Conservation (phyloP, 1,140 invertebrate species). For the roundworm (Caenorhabditis elegans) region WBcel235 BX284606.5:14634001-14634500, state of each 20-base stretch:
- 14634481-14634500: slow-evolving; percentile 64
- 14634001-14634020: slow-evolving; percentile 11
- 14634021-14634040: slow-evolving; percentile 30
- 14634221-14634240: slow-evolving; percentile 57
- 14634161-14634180: slow-evolving; percentile 23
- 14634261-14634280: background rate
- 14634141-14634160: background rate
- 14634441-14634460: slow-evolving; percentile 58
- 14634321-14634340: background rate
- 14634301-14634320: background rate
- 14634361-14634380: slow-evolving; percentile 62
- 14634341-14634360: slow-evolving; percentile 58
- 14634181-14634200: background rate
- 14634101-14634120: background rate
- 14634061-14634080: slow-evolving; percentile 16
- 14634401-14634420: slow-evolving; percentile 60
- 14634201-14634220: slow-evolving; percentile 54
- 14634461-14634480: slow-evolving; percentile 63
- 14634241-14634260: slow-evolving; percentile 60
- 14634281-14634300: background rate
- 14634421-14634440: slow-evolving; percentile 58
- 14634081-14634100: background rate
- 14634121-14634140: background rate
- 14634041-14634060: slow-evolving; percentile 22
- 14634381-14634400: slow-evolving; percentile 62